A percentile compares a stretch with the other conserved stretches of the same genome.
Conservation (phyloP, 2,797 vertebrate species). For the Dendrocincla fuliginosa region DNA sequence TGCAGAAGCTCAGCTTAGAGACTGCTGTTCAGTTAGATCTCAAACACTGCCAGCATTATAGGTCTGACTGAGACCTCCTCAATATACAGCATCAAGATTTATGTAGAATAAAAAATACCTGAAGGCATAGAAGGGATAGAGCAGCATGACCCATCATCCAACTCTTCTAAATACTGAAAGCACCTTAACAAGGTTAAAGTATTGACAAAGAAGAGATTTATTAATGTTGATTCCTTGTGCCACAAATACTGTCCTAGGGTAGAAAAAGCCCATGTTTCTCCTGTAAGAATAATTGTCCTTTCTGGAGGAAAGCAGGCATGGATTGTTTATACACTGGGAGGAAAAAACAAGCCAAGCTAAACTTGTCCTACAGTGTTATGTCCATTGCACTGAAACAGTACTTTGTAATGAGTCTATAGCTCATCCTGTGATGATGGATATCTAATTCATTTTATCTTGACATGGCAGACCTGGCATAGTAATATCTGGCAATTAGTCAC, state of each 20-base stretch:
- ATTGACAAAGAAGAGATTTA: not conserved
- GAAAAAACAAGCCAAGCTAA: not conserved
- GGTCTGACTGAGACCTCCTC: not conserved
- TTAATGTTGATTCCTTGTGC: not conserved
- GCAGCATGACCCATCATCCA: not conserved
- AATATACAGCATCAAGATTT: not conserved
- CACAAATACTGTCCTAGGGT: not conserved
- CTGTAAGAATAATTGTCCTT: not conserved
- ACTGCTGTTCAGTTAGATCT: not conserved
- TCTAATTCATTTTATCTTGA: conserved; percentile 18
- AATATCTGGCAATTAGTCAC: conserved; percentile 31
- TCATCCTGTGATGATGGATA: conserved; percentile 25
- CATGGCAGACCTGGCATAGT: conserved; percentile 7
- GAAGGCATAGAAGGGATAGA: not conserved
- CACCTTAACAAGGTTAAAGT: not conserved
- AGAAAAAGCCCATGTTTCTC: not conserved
- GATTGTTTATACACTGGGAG: not conserved
- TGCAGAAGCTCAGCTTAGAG: not conserved
- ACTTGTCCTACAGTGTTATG: not conserved
- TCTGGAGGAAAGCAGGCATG: not conserved
- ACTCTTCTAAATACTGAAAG: not conserved
- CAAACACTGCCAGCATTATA: not conserved
- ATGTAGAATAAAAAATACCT: not conserved
- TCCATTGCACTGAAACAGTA: not conserved
- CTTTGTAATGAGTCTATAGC: not conserved